Evolutionary conservation across 2,888 invertebrate genomes (phyloP).

Genomic region (Tortricodes alternella): DNA sequence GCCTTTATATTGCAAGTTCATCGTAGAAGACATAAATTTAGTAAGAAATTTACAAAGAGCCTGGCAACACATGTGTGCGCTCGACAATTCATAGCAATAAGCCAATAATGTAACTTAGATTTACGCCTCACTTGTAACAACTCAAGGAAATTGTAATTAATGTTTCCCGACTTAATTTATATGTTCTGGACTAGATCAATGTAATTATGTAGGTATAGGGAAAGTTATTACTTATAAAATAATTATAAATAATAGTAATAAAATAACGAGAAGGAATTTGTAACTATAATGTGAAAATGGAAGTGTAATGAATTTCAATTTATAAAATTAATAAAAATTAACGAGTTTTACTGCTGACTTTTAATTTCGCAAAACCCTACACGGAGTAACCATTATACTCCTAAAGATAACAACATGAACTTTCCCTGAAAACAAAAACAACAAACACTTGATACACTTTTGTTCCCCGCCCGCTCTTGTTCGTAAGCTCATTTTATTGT

Average conservation of each 20-base stretch:
- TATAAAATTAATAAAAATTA: conserved; percentile 82
- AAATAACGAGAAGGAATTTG: conserved; percentile 78
- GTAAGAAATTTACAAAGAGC: conserved; percentile 39
- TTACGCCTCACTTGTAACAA: conserved; percentile 51
- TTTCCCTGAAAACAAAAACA: conserved; percentile 47
- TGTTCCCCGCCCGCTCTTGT: conserved; percentile 49
- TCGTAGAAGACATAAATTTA: conserved; percentile 51
- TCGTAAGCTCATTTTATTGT: conserved; percentile 79
- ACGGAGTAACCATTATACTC: neutral
- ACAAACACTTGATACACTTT: conserved; percentile 51
- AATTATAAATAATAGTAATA: conserved; percentile 73
- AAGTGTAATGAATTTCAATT: conserved; percentile 81
- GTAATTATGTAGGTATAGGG: conserved; percentile 74
- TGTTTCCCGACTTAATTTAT: conserved; percentile 70
- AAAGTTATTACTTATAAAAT: conserved; percentile 67
- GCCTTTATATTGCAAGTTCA: conserved; percentile 31
- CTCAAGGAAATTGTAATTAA: conserved; percentile 57
- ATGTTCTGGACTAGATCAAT: conserved; percentile 70
- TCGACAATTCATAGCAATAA: conserved; percentile 63
- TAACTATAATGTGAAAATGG: conserved; percentile 71
- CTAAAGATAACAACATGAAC: neutral
- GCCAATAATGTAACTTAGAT: conserved; percentile 46
- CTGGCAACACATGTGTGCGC: conserved; percentile 43
- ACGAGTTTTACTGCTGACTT: conserved; percentile 68
- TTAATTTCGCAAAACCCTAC: conserved; percentile 30